A percentile compares a stretch with the other conserved stretches of the same genome.
Conservation (phyloP, 1,140 invertebrate genomes). For the Trissolcus basalis region DNA sequence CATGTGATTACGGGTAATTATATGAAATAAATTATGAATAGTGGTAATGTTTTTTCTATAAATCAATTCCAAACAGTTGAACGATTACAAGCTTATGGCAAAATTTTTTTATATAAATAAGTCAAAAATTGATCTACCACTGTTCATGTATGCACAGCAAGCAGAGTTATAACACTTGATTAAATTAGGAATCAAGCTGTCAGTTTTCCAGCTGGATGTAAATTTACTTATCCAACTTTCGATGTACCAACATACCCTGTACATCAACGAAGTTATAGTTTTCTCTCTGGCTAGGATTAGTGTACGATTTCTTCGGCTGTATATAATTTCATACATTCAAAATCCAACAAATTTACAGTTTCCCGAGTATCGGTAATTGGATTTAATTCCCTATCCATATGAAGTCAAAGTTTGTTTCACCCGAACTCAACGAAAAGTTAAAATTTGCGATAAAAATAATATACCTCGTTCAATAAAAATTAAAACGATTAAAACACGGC, state of each 20-base stretch:
- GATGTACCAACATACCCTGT: constrained; percentile 18
- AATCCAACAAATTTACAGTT: neutral
- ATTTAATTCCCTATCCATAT: neutral
- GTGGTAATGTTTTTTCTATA: neutral
- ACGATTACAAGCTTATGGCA: no score
- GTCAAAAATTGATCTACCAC: neutral
- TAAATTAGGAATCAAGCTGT: constrained; percentile 38
- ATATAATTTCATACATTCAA: neutral
- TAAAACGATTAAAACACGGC: no score
- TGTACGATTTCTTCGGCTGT: neutral
- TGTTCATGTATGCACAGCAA: constrained; percentile 1
- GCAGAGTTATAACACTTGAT: constrained; percentile 19
- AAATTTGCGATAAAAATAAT: no score
- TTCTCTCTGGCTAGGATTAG: neutral
- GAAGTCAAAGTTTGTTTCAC: neutral
- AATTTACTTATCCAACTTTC: constrained; percentile 45
- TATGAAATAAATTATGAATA: neutral
- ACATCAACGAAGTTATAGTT: constrained; percentile 25
- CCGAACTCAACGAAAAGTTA: neutral
- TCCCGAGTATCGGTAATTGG: neutral
- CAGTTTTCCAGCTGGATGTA: constrained; percentile 18
- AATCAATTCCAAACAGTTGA: no score
- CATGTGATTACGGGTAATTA: constrained; percentile 19
- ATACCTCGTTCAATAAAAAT: no score
- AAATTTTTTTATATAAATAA: no score